Evolutionary conservation across 2,113 vertebrate species (phyloP).

Genomic region (Dipodomys stephensi): DNA sequence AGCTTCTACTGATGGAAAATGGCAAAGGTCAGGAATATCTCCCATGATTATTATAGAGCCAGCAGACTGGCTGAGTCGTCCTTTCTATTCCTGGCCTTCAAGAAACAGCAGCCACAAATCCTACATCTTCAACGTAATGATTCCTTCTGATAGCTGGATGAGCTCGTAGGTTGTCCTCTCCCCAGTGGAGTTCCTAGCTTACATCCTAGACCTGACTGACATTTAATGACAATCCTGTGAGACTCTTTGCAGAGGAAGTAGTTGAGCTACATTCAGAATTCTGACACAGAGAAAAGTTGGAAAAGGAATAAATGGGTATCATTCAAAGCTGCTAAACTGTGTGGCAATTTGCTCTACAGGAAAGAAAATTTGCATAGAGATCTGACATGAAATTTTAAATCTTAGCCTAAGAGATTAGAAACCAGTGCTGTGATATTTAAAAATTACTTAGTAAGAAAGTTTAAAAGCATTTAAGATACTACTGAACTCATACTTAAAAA

Average conservation of each 20-base stretch:
- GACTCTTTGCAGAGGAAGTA: neutral
- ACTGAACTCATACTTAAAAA: constrained; percentile 30
- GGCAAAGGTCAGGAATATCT: neutral
- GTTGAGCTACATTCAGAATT: neutral
- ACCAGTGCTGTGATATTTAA: constrained; percentile 27
- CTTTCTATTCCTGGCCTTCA: neutral
- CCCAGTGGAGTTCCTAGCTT: neutral
- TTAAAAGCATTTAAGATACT: constrained; percentile 19
- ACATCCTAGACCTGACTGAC: neutral
- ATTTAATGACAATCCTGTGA: neutral
- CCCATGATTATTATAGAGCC: neutral
- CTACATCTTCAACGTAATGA: neutral
- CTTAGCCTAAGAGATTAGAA: constrained; percentile 19
- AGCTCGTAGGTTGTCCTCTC: neutral
- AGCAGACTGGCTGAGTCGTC: neutral
- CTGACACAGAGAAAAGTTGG: neutral
- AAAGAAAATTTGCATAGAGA: constrained; percentile 8
- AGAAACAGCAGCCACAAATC: neutral
- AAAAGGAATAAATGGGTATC: neutral
- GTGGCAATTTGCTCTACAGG: neutral
- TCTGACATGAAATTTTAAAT: constrained; percentile 45
- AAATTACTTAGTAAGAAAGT: constrained; percentile 55
- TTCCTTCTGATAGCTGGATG: neutral
- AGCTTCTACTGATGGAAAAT: neutral
- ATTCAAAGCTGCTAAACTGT: constrained; percentile 19